Base-by-base conservation (phyloP, 2,888 invertebrate genomes). In the Oscheius sp. region DNA sequence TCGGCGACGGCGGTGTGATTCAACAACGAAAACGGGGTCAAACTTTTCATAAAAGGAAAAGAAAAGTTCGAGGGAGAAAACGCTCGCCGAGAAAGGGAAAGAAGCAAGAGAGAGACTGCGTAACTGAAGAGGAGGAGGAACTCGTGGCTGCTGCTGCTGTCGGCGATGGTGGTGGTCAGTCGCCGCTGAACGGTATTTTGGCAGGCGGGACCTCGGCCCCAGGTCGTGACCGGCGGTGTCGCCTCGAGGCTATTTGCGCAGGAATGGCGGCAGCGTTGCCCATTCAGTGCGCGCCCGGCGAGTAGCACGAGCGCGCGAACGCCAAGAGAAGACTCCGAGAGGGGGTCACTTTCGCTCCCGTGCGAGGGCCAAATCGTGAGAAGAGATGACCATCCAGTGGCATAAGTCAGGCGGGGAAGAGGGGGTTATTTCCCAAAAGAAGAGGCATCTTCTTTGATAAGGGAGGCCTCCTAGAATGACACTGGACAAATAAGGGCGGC, bases 211-310 rank as follows among this genome's bases (percentile, higher is more conserved):
- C 49, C 66, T 64, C 27, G 27, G 49, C 23, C 43, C 1, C 45
- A 25, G 66, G 49, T 66, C 66, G 66, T 66, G 66, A 66, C 66
- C 52, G 63, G 45, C 66, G 66, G 66, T 66, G 66, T 46, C 66
- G 66, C 61, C 61, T 61, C 61, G 61, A 41, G 61, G 61, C 29
- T 66, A 35, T 66, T 66, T 66, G 66, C 52, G 52, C 52, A 52
- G 29, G 29, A 18, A 49, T 16, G 49, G n/a, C 66, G 52, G 66
- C 66, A 66, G 52, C 66, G 66, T 25, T 25, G 25, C n/a, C 66
- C 66, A 66, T 66, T 66, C 66, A 66, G 35, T 18, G 58, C 58
- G 58, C 58, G 29, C 29, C 63, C 35, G 23, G 52, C 66, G 66
- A 49, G 52, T 49, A 66, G 66, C 66, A 66, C 66, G 66, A 63